Conservation (phyloP, 2,888 invertebrate genomes). For the Rhamphomyia laevipes region DNA sequence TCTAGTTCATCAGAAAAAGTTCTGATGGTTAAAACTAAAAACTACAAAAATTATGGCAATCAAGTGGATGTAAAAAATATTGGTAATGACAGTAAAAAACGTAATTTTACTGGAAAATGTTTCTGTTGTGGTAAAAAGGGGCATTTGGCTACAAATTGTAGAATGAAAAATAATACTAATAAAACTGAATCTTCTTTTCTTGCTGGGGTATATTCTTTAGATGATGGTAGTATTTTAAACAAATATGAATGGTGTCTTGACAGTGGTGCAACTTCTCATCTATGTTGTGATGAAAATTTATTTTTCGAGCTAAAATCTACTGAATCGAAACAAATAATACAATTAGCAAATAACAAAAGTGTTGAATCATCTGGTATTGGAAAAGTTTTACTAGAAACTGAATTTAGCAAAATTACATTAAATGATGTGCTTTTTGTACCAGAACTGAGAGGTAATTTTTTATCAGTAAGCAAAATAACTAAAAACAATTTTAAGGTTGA, state of each 20-base stretch:
- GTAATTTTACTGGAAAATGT: neutral
- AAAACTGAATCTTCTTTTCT: neutral
- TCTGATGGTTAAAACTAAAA: neutral
- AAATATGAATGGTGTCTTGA: conserved; percentile 4
- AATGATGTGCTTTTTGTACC: conserved; percentile 7
- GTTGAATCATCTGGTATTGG: conserved; percentile 5
- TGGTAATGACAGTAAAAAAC: neutral
- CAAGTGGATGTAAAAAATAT: neutral
- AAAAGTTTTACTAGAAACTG: neutral
- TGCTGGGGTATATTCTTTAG: neutral
- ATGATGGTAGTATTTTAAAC: neutral
- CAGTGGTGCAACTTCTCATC: conserved; percentile 8
- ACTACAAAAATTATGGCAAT: no score
- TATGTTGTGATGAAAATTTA: conserved; percentile 4
- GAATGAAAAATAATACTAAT: neutral
- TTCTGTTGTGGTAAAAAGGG: neutral
- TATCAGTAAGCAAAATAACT: conserved; percentile 7
- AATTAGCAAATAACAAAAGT: conserved; percentile 5
- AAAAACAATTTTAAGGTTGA: conserved; percentile 2
- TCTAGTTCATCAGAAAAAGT: neutral
- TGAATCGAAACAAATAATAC: neutral
- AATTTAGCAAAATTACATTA: conserved; percentile 1
- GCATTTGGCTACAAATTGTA: neutral
- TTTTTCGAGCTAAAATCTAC: neutral
- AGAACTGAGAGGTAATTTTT: conserved; percentile 4